phyloP scores from a whole-genome alignment of 2,797 vertebrate species.

The Poeciliopsis infans region DNA sequence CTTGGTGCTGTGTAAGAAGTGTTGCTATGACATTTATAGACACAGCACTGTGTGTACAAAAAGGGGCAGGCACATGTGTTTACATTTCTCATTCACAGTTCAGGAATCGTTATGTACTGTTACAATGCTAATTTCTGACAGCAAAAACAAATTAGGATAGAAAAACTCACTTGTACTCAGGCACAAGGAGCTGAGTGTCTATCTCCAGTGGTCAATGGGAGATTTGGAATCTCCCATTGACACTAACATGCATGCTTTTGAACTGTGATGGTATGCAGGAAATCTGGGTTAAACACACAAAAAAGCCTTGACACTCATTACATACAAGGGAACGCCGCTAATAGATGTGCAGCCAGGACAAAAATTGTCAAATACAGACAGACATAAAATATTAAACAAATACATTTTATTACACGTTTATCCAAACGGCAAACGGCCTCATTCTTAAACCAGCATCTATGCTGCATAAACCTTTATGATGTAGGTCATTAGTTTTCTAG shows the following conservation, averaged over 20 bases:
- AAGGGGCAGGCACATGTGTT: background rate
- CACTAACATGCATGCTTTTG: background rate
- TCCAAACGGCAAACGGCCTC: background rate
- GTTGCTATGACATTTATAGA: background rate
- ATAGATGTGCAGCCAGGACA: background rate
- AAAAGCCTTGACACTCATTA: background rate
- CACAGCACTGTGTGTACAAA: slow-evolving; percentile 12
- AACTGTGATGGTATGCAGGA: background rate
- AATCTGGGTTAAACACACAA: background rate
- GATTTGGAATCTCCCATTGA: background rate
- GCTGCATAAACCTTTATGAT: background rate
- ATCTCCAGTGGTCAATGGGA: background rate
- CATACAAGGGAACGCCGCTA: background rate
- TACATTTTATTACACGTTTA: background rate
- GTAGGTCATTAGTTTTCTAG: background rate
- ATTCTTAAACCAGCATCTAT: background rate
- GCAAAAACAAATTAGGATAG: background rate
- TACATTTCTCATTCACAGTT: slow-evolving; percentile 1
- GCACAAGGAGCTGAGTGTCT: background rate
- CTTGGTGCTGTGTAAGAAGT: background rate
- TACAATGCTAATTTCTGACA: background rate
- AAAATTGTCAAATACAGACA: background rate
- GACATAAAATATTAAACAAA: background rate
- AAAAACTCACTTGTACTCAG: background rate
- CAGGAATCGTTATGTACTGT: background rate